phyloP scores from a whole-genome alignment of 2,113 vertebrate species.

The Willisornis vidua region DNA sequence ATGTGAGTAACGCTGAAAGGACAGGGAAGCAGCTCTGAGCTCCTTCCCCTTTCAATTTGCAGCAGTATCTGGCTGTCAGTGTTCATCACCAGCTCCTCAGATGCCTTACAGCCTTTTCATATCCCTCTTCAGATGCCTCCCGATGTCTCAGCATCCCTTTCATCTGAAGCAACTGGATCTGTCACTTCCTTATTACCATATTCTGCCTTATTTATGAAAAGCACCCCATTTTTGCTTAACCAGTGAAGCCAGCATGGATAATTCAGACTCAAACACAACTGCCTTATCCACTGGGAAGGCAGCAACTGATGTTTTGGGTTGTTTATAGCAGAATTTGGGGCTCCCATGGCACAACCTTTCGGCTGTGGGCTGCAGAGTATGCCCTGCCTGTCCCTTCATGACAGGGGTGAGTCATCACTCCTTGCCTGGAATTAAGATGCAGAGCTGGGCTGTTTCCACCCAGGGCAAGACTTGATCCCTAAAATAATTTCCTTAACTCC shows the following conservation, averaged over 20 bases:
- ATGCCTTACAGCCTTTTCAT: not conserved
- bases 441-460: not conserved
- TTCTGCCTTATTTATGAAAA: not conserved
- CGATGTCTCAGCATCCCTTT: not conserved
- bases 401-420: not conserved
- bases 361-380: not conserved
- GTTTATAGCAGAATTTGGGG: not conserved
- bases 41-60: not conserved
- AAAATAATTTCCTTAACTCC: not conserved
- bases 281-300: not conserved
- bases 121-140: not conserved
- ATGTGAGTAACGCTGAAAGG: fast-evolving
- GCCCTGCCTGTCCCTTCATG: not conserved
- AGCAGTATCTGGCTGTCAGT: not conserved
- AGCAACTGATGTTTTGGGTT: not conserved
- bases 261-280: not conserved
- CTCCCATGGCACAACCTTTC: fast-evolving
- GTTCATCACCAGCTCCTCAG: not conserved
- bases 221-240: not conserved
- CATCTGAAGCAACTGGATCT: not conserved
- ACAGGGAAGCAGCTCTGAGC: not conserved
- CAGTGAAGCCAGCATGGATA: not conserved
- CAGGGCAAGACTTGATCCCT: not conserved
- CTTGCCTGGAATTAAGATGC: not conserved
- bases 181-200: not conserved